These are phyloP conservation scores for Pseudomugil tenellus DNA, from an alignment of 2,797 vertebrate genomes.

Conservation along the genomic window DNA sequence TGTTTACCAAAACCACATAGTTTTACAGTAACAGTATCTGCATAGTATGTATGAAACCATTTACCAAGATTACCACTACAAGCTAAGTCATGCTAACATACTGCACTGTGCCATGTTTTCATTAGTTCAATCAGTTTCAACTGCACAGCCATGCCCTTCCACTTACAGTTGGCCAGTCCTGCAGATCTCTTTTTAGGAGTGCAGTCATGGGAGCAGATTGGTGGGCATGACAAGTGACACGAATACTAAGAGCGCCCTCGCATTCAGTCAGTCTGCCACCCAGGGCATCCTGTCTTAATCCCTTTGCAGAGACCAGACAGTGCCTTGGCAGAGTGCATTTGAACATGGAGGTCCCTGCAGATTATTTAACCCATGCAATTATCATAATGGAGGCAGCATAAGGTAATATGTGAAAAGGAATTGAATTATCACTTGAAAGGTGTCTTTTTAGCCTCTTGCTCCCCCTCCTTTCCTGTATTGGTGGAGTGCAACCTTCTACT, in stretches of 20 bases:
- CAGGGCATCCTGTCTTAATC: slow-evolving; percentile 75
- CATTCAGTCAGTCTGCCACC: slow-evolving; percentile 66
- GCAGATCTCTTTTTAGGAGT: slow-evolving; percentile 59
- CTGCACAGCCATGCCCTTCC: slow-evolving; percentile 38
- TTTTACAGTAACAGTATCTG: slow-evolving; percentile 22
- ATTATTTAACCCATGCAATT: slow-evolving; percentile 84
- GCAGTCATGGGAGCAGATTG: slow-evolving; percentile 70
- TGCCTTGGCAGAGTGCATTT: slow-evolving; percentile 70
- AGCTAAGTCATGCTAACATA: slow-evolving; percentile 45
- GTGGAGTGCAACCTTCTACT: slow-evolving; percentile 24
- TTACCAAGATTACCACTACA: slow-evolving; percentile 36
- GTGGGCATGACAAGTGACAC: slow-evolving; percentile 65
- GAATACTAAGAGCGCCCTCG: slow-evolving; percentile 76
- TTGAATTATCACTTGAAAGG: slow-evolving; percentile 72
- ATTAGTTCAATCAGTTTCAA: slow-evolving; percentile 39
- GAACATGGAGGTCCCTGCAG: slow-evolving; percentile 70
- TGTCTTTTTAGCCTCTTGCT: slow-evolving; percentile 53
- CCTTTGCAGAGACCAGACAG: slow-evolving; percentile 70
- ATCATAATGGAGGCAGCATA: slow-evolving; percentile 83
- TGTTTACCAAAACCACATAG: slow-evolving; percentile 25
- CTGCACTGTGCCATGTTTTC: slow-evolving; percentile 41
- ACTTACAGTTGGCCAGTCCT: slow-evolving; percentile 48
- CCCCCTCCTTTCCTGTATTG: slow-evolving; percentile 19
- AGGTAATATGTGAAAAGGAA: slow-evolving; percentile 73
- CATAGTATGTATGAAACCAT: slow-evolving; percentile 42